Base-by-base conservation (phyloP, 2,888 invertebrate genomes). In the Hofmannophila pseudospretella region DNA sequence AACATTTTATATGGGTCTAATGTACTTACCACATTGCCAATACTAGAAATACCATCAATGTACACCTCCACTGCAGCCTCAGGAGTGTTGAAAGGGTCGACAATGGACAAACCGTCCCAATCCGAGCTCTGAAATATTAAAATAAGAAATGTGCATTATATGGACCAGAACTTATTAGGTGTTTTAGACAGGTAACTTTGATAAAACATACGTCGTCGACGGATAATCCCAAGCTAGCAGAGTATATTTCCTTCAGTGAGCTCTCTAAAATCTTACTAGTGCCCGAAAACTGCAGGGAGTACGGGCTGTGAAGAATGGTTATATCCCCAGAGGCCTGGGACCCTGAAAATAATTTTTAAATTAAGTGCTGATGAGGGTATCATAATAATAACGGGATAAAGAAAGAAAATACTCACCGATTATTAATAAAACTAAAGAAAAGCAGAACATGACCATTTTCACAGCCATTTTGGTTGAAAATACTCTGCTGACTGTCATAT, bases 81-180 rank as follows among this genome's bases (percentile, higher is more conserved):
- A n/a, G 94, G 92, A 32, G 92, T 88, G 41, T 89, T 79, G 54
- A 95, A 95, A 1, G 94, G 94, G 76, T 93, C 89, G 3, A 69
- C 75, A 26, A 95, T 88, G 37, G 79, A 87, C 47, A 95, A 67
- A 8, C 93, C 94, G 49, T 86, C 77, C 94, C 94, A 95, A 48
- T 89, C 85, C 8, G 90, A 88, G 55, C 88, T 89, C 88, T 91
- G 59, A 47, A 55, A 56, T 36, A 45, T 34, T 36, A 34, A 23
- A 23, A 23, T 16, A n/a, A n/a, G n/a, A n/a, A n/a, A n/a, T n/a
- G n/a, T n/a, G n/a, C n/a, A n/a, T n/a, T n/a, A n/a, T n/a, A n/a
- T n/a, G n/a, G n/a, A 16, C 16, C 16, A 3, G 5, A 16, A 4
- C 5, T 16, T 16, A 5, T n/a, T n/a, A n/a, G n/a, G n/a, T n/a